Evolutionary conservation across 2,888 invertebrate species (phyloP).

Genomic region (Lasioglossum figueresi): DNA sequence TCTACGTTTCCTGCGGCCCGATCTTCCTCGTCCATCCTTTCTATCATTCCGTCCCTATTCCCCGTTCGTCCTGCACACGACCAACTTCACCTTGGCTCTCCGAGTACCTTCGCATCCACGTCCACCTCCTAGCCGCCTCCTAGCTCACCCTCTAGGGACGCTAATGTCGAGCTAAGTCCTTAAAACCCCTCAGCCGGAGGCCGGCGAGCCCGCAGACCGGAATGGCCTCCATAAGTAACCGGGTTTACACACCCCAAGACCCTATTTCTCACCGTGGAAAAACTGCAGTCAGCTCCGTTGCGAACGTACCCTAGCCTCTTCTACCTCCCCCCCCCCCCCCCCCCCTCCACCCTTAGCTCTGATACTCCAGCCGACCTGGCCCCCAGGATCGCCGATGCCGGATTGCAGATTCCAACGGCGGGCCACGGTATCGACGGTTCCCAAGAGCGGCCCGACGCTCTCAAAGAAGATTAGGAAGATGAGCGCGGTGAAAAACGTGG

Average conservation of each 20-base stretch:
- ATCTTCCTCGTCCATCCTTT: slow-evolving; percentile 32
- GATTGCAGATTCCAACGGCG: slow-evolving; percentile 62
- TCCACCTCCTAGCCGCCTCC: slow-evolving; percentile 64
- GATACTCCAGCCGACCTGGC: slow-evolving; percentile 56
- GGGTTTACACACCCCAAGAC: slow-evolving; percentile 83
- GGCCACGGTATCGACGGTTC: slow-evolving; percentile 73
- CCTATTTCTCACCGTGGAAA: slow-evolving; percentile 82
- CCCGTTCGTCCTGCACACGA: slow-evolving; percentile 40
- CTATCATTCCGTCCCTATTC: slow-evolving; percentile 50
- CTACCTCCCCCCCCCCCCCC: slow-evolving; percentile 4
- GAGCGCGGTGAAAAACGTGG: slow-evolving; percentile 72
- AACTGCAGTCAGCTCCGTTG: slow-evolving; percentile 78
- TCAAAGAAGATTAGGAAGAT: slow-evolving; percentile 78
- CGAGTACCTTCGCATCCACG: slow-evolving; percentile 64
- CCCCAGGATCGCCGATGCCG: slow-evolving; percentile 63
- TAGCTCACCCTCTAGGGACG: slow-evolving; percentile 77
- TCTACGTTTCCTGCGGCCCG: slow-evolving; percentile 22
- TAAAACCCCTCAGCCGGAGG: slow-evolving; percentile 81
- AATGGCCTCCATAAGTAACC: slow-evolving; percentile 84
- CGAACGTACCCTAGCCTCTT: slow-evolving; percentile 42
- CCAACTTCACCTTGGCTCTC: slow-evolving; percentile 61
- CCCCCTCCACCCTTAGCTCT: slow-evolving; percentile 32
- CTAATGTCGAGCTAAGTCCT: slow-evolving; percentile 84
- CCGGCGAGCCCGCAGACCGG: slow-evolving; percentile 80
- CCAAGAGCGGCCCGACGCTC: slow-evolving; percentile 52